These are phyloP conservation scores for Spea hammondii DNA, from an alignment of 2,797 vertebrate genomes.

Conservation along the genomic window DNA sequence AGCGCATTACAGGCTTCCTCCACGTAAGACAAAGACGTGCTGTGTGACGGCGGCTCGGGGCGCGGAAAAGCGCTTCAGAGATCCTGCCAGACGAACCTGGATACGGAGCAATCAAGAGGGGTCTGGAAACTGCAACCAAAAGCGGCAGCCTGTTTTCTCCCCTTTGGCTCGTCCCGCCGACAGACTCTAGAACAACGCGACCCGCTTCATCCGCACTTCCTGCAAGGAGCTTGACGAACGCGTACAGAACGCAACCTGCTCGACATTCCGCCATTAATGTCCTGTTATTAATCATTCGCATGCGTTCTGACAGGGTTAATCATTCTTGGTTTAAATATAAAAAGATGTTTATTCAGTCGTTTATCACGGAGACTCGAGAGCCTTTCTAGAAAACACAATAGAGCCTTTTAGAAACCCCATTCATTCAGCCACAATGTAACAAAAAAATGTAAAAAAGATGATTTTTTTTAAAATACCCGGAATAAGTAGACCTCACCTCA, in stretches of 20 bases:
- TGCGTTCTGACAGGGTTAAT: conserved; percentile 29
- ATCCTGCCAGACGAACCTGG: conserved; percentile 60
- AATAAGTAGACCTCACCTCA: conserved; percentile 29
- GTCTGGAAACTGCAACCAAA: conserved; percentile 55
- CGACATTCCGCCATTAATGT: conserved; percentile 41
- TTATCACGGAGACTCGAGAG: conserved; percentile 4
- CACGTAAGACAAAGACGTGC: conserved; percentile 63
- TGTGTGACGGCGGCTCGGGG: conserved; percentile 62
- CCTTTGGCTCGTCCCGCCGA: conserved; percentile 37
- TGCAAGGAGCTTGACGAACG: background rate
- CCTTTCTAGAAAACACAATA: conserved; percentile 41
- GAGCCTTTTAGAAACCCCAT: conserved; percentile 32
- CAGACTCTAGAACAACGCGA: conserved; percentile 41
- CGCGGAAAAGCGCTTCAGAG: conserved; percentile 58
- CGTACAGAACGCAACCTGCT: conserved; percentile 42
- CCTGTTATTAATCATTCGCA: conserved; percentile 32
- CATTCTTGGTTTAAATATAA: conserved; percentile 41
- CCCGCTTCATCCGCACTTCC: conserved; percentile 9
- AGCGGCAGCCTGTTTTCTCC: conserved; percentile 54
- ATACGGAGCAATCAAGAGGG: conserved; percentile 55
- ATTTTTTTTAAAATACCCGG: background rate
- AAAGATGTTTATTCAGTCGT: conserved; percentile 29
- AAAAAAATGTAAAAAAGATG: conserved; percentile 14
- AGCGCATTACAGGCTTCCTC: conserved; percentile 63
- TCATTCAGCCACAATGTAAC: conserved; percentile 41